Evolutionary conservation across 2,888 invertebrate species (phyloP).

Genomic region (Alitta virens): DNA sequence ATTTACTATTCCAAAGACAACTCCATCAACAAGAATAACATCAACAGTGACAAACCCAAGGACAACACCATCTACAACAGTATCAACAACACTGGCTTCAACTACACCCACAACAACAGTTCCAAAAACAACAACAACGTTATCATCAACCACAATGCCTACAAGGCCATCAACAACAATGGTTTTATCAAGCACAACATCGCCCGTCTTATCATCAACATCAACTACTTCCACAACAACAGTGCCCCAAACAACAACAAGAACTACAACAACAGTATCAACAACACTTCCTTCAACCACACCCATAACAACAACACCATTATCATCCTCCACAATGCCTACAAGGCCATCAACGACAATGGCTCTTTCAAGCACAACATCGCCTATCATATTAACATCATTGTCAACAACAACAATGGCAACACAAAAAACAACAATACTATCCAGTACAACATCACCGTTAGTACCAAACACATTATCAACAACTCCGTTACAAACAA

Average conservation of each 20-base stretch:
- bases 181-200: too few species aligned
- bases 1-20: too few species aligned
- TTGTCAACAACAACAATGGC: too few species aligned
- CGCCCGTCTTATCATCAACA: too few species aligned
- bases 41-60: background rate
- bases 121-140: too few species aligned
- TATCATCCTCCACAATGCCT: background rate
- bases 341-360: background rate
- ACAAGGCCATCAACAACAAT: too few species aligned
- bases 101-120: too few species aligned
- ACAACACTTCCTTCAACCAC: background rate
- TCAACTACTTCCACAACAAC: background rate
- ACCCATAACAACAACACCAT: background rate
- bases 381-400: too few species aligned
- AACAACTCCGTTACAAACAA: background rate
- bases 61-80: background rate
- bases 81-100: too few species aligned
- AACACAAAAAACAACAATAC: too few species aligned
- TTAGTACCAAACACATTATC: background rate
- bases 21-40: constrained; percentile 3
- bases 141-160: too few species aligned
- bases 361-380: background rate
- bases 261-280: background rate
- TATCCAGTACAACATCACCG: too few species aligned
- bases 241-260: background rate